Percentiles rank a stretch among this genome's conserved stretches.
These are phyloP conservation scores for Gonioctena quinquepunctata DNA, from an alignment of 1,140 invertebrate genomes.

Conservation along the genomic window DNA sequence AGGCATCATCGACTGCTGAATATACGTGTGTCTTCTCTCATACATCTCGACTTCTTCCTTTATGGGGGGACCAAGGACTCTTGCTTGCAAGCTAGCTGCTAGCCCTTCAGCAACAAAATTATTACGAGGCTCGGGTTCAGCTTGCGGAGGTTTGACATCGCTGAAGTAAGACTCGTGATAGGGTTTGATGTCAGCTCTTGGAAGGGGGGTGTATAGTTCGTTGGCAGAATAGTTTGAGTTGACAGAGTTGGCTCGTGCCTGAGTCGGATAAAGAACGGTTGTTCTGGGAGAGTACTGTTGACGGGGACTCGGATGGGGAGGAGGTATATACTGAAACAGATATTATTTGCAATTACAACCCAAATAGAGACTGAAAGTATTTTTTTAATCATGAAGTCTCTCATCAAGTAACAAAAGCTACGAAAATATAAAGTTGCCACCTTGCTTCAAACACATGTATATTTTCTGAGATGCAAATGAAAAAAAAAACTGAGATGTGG, in stretches of 20 bases:
- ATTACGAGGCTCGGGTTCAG: conserved; percentile 60
- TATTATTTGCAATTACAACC: no score
- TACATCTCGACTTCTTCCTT: conserved; percentile 50
- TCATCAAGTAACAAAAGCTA: no score
- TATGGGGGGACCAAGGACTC: conserved; percentile 64
- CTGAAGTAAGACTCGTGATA: conserved; percentile 73
- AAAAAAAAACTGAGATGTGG: no score
- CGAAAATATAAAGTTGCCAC: no score
- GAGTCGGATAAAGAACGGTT: conserved; percentile 49
- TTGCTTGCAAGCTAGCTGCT: conserved; percentile 79
- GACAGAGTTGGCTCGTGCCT: conserved; percentile 33
- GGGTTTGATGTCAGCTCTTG: conserved; percentile 72
- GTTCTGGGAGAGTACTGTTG: conserved; percentile 48
- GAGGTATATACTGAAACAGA: conserved; percentile 52
- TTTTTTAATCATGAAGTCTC: no score
- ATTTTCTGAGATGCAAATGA: no score
- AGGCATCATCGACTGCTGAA: neutral
- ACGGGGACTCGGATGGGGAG: conserved; percentile 41
- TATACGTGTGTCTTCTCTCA: conserved; percentile 31
- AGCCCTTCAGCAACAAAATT: conserved; percentile 65
- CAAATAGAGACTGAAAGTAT: no score
- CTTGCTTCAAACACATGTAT: no score
- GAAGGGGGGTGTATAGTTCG: conserved; percentile 65
- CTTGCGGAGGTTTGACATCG: conserved; percentile 62
- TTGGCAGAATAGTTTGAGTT: conserved; percentile 45